A percentile compares a stretch with the other conserved stretches of the same genome.
phyloP scores from a whole-genome alignment of 2,113 vertebrate species.

The Elanus axillaris region DNA sequence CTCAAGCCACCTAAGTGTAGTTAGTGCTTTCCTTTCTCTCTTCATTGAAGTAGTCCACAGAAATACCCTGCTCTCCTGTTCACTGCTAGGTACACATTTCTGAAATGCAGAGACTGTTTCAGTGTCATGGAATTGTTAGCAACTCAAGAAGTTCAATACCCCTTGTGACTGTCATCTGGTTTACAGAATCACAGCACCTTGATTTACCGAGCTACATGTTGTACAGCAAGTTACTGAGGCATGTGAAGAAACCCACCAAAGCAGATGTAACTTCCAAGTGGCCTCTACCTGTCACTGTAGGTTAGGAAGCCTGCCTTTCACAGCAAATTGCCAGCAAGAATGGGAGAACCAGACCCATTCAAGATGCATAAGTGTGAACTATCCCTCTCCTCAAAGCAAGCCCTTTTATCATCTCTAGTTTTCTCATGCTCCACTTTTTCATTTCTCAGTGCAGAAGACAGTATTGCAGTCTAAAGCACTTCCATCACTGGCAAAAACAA shows the following conservation, averaged over 20 bases:
- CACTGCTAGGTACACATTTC: rapidly evolving
- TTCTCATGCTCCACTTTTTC: not conserved
- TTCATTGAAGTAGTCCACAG: rapidly evolving
- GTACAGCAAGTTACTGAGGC: too few relatives aligned
- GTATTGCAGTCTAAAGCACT: rapidly evolving
- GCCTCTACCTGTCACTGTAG: rapidly evolving
- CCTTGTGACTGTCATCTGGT: rapidly evolving
- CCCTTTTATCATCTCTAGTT: rapidly evolving
- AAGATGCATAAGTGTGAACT: not conserved
- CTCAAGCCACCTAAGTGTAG: rapidly evolving
- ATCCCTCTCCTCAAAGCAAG: not conserved
- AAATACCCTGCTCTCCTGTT: rapidly evolving
- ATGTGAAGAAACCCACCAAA: not conserved
- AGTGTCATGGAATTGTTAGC: rapidly evolving
- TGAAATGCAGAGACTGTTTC: rapidly evolving
- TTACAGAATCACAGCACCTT: not conserved
- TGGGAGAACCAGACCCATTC: rapidly evolving
- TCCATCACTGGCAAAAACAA: not conserved
- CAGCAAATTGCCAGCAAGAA: not conserved
- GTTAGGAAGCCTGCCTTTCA: not conserved
- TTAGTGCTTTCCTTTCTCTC: not conserved
- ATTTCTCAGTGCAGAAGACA: rapidly evolving
- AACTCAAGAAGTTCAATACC: not conserved
- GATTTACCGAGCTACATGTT: rapidly evolving
- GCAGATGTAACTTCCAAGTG: rapidly evolving